These are phyloP conservation scores for Spisula solida DNA, from an alignment of 2,888 invertebrate genomes.

Conservation along the genomic window DNA sequence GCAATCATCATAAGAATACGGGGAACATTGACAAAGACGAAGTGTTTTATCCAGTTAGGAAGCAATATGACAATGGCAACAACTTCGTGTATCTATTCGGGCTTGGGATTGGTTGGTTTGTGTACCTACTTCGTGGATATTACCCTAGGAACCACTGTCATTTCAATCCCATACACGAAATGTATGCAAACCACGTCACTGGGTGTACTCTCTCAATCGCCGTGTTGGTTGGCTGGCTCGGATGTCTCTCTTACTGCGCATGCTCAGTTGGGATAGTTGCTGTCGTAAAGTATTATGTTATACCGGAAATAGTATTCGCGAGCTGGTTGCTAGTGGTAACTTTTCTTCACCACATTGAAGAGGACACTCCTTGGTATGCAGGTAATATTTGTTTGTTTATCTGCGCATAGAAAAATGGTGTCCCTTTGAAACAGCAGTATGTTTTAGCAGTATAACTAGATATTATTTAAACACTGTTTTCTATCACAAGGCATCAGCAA, in stretches of 20 bases:
- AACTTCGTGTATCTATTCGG: conserved; percentile 72
- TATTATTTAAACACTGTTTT: too few species aligned
- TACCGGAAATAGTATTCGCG: conserved; percentile 84
- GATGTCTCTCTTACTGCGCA: conserved; percentile 73
- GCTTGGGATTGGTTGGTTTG: conserved; percentile 83
- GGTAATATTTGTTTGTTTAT: conserved; percentile 27
- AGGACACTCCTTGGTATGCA: conserved; percentile 85
- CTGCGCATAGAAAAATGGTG: too few species aligned
- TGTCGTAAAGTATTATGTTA: conserved; percentile 79
- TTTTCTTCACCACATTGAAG: conserved; percentile 86
- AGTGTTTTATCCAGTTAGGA: conserved; percentile 84
- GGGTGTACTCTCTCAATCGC: conserved; percentile 76
- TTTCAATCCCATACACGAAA: conserved; percentile 75
- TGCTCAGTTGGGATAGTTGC: conserved; percentile 73
- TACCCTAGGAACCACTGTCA: conserved; percentile 80
- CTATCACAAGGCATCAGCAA: too few species aligned
- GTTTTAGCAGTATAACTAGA: too few species aligned
- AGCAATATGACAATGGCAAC: conserved; percentile 65
- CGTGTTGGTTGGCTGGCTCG: conserved; percentile 71
- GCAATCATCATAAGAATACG: conserved; percentile 84
- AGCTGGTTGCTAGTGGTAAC: conserved; percentile 84
- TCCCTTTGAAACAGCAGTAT: too few species aligned
- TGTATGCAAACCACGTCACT: conserved; percentile 78
- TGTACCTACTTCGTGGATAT: conserved; percentile 83
- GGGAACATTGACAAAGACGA: conserved; percentile 86